phyloP scores from a whole-genome alignment of 2,888 invertebrate genomes.

The Rhodophaea formosa region DNA sequence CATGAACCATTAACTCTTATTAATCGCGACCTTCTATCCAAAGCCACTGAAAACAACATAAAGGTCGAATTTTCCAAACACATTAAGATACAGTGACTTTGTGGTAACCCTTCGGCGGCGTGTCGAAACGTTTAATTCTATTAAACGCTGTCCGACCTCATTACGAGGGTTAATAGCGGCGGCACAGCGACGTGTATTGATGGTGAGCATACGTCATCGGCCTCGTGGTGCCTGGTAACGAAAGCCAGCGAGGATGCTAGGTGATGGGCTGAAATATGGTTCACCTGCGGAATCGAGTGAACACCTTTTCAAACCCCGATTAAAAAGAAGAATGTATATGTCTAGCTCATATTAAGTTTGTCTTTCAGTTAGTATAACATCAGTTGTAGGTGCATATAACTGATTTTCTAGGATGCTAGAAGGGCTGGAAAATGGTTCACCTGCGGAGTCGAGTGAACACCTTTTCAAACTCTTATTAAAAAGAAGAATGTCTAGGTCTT shows the following conservation, averaged over 20 bases:
- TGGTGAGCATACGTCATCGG: slow-evolving; percentile 67
- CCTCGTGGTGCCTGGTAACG: slow-evolving; percentile 24
- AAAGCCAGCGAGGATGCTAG: background rate
- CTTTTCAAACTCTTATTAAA: too few relatives aligned
- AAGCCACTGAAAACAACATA: slow-evolving; percentile 21
- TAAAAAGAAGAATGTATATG: too few relatives aligned
- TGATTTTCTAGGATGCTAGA: too few relatives aligned
- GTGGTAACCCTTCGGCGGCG: slow-evolving; percentile 29
- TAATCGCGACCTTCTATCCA: slow-evolving; percentile 19
- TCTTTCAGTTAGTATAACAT: too few relatives aligned
- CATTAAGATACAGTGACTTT: slow-evolving; percentile 13
- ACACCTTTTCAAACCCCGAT: too few relatives aligned
- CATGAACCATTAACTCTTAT: background rate
- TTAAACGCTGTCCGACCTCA: slow-evolving; percentile 68
- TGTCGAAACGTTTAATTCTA: slow-evolving; percentile 66
- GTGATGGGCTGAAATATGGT: background rate
- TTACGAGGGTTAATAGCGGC: slow-evolving; percentile 66
- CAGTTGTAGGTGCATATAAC: too few relatives aligned
- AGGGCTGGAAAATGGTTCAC: too few relatives aligned
- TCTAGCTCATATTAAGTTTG: too few relatives aligned
- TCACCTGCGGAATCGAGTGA: background rate
- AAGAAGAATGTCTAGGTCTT: too few relatives aligned
- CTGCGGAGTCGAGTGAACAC: too few relatives aligned
- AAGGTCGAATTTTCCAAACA: slow-evolving; percentile 18
- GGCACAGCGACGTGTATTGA: slow-evolving; percentile 63